These are phyloP conservation scores for Oxyteleia sp. DNA, from an alignment of 2,888 invertebrate genomes.

Conservation along the genomic window DNA sequence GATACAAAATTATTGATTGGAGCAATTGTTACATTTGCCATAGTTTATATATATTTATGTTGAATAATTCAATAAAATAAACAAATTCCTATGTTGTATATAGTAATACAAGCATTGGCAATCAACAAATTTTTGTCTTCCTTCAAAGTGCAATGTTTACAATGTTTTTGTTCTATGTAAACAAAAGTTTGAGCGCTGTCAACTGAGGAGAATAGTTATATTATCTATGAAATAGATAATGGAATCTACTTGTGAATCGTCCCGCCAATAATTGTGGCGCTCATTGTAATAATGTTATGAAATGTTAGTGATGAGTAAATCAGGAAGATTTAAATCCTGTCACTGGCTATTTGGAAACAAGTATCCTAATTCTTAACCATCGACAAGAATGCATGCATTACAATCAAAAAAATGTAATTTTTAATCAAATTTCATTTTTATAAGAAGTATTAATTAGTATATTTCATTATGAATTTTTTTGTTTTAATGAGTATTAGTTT, in stretches of 20 bases:
- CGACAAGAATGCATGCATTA: neutral
- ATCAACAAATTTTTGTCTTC: neutral
- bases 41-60: neutral
- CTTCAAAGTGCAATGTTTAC: conserved; percentile 3
- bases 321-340: neutral
- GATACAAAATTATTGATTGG: neutral
- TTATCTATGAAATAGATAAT: conserved; percentile 24
- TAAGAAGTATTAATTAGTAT: too few species aligned
- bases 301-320: neutral
- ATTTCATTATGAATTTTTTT: too few species aligned
- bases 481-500: too few species aligned
- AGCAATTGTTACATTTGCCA: neutral
- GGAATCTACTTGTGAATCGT: conserved; percentile 13
- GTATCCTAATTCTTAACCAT: neutral
- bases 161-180: neutral
- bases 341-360: neutral
- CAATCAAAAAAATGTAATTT: neutral
- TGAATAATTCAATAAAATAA: neutral
- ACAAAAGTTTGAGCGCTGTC: neutral
- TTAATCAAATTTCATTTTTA: too few species aligned
- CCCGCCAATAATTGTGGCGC: neutral
- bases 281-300: neutral
- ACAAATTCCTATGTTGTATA: neutral
- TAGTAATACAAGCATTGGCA: neutral
- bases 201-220: neutral